A percentile compares a stretch with the other conserved stretches of the same genome.
Conservation (phyloP, 1,140 invertebrate species). For the Micrasema minimum region DNA sequence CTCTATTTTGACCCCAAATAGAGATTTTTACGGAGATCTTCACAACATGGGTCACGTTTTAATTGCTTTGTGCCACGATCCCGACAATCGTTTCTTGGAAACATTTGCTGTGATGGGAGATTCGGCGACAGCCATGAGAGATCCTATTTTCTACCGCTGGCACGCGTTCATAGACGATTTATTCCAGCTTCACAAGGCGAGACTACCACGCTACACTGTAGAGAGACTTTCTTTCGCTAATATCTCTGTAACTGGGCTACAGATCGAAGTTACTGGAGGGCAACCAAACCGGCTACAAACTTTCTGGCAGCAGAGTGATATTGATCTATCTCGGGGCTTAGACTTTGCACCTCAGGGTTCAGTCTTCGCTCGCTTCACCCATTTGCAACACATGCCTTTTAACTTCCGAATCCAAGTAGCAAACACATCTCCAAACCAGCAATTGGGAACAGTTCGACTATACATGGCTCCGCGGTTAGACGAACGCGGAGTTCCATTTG, state of each 20-base stretch:
- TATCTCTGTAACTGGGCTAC: conserved; percentile 68
- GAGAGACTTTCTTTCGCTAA: conserved; percentile 69
- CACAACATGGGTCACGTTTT: conserved; percentile 77
- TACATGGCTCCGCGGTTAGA: conserved; percentile 79
- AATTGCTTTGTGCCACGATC: conserved; percentile 78
- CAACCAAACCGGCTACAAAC: conserved; percentile 70
- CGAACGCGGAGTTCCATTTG: conserved; percentile 73
- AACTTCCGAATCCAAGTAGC: conserved; percentile 73
- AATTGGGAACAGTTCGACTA: conserved; percentile 77
- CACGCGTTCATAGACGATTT: conserved; percentile 84
- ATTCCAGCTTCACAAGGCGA: conserved; percentile 80
- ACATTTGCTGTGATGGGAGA: conserved; percentile 74
- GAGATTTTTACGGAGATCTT: conserved; percentile 75
- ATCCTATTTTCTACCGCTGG: conserved; percentile 88
- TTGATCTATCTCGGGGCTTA: conserved; percentile 79
- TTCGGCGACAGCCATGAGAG: conserved; percentile 80
- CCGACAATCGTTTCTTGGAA: conserved; percentile 67
- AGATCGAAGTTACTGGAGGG: conserved; percentile 63
- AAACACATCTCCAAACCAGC: conserved; percentile 62
- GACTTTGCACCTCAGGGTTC: conserved; percentile 79
- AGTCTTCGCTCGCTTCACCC: conserved; percentile 76
- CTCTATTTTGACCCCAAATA: conserved; percentile 77
- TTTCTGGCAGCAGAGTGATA: conserved; percentile 79
- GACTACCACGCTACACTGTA: conserved; percentile 71
- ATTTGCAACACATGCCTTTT: conserved; percentile 81